Evolutionary conservation across 2,797 vertebrate genomes (phyloP).

Genomic region (Melanotaenia parkinsoni): DNA sequence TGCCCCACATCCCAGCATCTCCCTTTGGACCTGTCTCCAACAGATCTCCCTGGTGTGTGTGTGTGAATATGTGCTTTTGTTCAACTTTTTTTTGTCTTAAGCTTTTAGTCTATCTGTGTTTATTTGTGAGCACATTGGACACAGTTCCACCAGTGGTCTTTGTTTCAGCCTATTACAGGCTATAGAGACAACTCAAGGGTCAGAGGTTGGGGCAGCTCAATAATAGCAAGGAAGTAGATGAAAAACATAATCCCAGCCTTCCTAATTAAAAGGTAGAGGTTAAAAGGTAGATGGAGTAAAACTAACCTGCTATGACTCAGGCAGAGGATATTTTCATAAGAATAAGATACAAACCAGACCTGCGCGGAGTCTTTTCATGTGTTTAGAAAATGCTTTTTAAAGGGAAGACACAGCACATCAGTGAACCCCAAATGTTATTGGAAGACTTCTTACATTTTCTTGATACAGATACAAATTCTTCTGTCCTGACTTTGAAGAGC

Average conservation of each 20-base stretch:
- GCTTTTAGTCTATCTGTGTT: slow-evolving; percentile 45
- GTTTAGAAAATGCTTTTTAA: slow-evolving; percentile 47
- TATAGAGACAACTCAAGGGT: slow-evolving; percentile 66
- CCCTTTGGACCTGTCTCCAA: slow-evolving; percentile 60
- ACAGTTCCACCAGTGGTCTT: slow-evolving; percentile 43
- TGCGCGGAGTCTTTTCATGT: slow-evolving; percentile 50
- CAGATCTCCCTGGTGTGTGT: slow-evolving; percentile 52
- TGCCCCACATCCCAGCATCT: slow-evolving; percentile 73
- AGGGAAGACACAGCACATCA: slow-evolving; percentile 19
- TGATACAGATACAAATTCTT: slow-evolving; percentile 2
- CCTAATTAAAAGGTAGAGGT: slow-evolving; percentile 73
- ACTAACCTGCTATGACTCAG: slow-evolving; percentile 76
- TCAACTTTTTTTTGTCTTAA: slow-evolving; percentile 2
- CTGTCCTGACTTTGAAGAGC: not conserved
- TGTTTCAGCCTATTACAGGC: slow-evolving; percentile 67
- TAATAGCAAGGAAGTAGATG: slow-evolving; percentile 68
- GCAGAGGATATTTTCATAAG: slow-evolving; percentile 71
- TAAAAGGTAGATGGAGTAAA: slow-evolving; percentile 74
- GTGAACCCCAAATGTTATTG: slow-evolving; percentile 1
- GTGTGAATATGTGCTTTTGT: slow-evolving; percentile 19
- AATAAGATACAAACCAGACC: slow-evolving; percentile 72
- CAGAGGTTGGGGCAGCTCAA: slow-evolving; percentile 64
- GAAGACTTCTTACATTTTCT: slow-evolving; percentile 8
- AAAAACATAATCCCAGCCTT: slow-evolving; percentile 64
- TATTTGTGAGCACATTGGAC: slow-evolving; percentile 40